Percentiles rank a stretch among this genome's conserved stretches.
Evolutionary conservation across 2,888 invertebrate species (phyloP).

Genomic region (Theretra japonica): DNA sequence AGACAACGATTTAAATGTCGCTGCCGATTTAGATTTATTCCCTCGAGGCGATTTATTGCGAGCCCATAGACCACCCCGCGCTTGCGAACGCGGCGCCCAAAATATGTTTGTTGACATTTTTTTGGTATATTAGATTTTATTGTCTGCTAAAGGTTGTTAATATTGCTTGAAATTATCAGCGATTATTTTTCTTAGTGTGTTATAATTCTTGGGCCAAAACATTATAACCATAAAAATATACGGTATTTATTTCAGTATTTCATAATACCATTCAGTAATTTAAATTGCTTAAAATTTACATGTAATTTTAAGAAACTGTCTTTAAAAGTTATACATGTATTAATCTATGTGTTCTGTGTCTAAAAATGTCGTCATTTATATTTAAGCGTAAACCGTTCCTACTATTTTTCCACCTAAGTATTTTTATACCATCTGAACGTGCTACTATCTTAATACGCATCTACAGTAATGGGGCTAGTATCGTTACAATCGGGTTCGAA

Average conservation of each 20-base stretch:
- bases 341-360: no score
- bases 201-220: no score
- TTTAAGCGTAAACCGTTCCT: neutral
- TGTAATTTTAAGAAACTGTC: no score
- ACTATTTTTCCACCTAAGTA: neutral
- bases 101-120: neutral
- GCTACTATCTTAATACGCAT: slow-evolving; percentile 10
- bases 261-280: no score
- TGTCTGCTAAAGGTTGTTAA: neutral
- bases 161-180: no score
- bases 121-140: neutral
- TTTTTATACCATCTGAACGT: neutral
- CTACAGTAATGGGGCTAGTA: slow-evolving; percentile 28
- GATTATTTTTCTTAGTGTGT: no score
- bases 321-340: no score
- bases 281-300: no score
- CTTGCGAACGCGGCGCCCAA: slow-evolving; percentile 16
- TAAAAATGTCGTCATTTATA: no score
- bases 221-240: no score
- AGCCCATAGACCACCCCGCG: slow-evolving; percentile 16
- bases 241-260: no score
- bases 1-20: slow-evolving; percentile 68
- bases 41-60: slow-evolving; percentile 64
- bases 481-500: slow-evolving; percentile 37
- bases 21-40: slow-evolving; percentile 77